Conservation (phyloP, 1,140 invertebrate genomes). For the Eciton burchellii region DNA sequence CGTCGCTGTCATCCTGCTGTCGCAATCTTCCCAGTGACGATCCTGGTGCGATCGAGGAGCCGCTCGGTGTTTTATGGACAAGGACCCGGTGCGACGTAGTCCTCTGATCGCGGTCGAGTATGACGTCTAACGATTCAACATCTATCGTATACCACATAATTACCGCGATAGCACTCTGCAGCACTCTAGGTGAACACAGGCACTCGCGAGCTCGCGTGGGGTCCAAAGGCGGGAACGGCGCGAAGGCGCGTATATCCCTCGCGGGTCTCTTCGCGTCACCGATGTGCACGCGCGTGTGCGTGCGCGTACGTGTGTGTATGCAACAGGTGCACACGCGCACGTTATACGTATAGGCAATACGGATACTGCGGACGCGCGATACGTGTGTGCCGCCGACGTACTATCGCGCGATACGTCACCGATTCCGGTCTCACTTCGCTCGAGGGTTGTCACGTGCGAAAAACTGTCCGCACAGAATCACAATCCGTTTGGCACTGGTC, state of each 20-base stretch:
- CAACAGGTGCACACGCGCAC: neutral
- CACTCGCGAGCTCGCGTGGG: conserved; percentile 67
- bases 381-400: conserved; percentile 21
- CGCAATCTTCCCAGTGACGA: neutral
- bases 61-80: conserved; percentile 39
- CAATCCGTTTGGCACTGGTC: conserved; percentile 81
- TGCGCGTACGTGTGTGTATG: conserved; percentile 40
- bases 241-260: conserved; percentile 32
- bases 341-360: conserved; percentile 10
- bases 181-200: conserved; percentile 45
- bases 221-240: conserved; percentile 50
- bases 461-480: conserved; percentile 74
- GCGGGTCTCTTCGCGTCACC: conserved; percentile 36
- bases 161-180: conserved; percentile 72
- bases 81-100: conserved; percentile 80
- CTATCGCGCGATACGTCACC: conserved; percentile 7
- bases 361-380: neutral
- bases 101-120: conserved; percentile 81
- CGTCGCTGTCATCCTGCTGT: neutral
- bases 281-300: neutral
- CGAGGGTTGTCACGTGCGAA: conserved; percentile 58
- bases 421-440: conserved; percentile 37
- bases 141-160: conserved; percentile 56
- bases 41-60: neutral
- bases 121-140: conserved; percentile 70